Evolutionary conservation across 2,797 vertebrate genomes (phyloP).

Genomic region (Acipenser transmontanus): DNA sequence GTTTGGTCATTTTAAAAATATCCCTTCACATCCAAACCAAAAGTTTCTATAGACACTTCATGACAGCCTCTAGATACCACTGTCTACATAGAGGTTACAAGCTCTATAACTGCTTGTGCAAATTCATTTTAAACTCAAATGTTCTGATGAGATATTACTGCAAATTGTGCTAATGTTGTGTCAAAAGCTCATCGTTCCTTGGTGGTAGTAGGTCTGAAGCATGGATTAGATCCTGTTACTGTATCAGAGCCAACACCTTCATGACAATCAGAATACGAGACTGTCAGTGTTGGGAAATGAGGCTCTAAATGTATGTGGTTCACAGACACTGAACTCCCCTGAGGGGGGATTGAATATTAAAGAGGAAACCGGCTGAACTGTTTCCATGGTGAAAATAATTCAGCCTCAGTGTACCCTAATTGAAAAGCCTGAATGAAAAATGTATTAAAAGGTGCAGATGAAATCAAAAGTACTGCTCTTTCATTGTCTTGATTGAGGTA

Average conservation of each 20-base stretch:
- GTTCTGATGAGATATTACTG: background rate
- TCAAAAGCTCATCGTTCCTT: too few species aligned
- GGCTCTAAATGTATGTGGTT: conserved; percentile 54
- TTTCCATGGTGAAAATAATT: conserved; percentile 61
- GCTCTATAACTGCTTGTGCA: too few species aligned
- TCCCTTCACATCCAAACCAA: too few species aligned
- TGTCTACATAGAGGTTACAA: too few species aligned
- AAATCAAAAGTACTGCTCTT: conserved; percentile 22
- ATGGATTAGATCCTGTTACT: background rate
- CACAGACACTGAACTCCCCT: conserved; percentile 43
- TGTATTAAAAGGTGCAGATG: conserved; percentile 4
- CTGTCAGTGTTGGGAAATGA: background rate
- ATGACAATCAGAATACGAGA: background rate
- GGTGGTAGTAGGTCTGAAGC: background rate
- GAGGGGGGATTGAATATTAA: conserved; percentile 55
- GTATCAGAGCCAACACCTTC: background rate
- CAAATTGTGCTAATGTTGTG: too few species aligned
- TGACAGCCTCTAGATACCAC: too few species aligned
- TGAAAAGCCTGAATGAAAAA: conserved; percentile 32
- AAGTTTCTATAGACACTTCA: too few species aligned
- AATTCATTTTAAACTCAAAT: background rate
- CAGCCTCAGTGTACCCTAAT: conserved; percentile 51
- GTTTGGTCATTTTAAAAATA: too few species aligned
- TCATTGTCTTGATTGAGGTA: conserved; percentile 2
- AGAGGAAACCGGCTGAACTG: conserved; percentile 51